A percentile compares a stretch with the other conserved stretches of the same genome.
These are phyloP conservation scores for Peromyscus californicus DNA, from an alignment of 2,113 vertebrate genomes.

Conservation along the genomic window DNA sequence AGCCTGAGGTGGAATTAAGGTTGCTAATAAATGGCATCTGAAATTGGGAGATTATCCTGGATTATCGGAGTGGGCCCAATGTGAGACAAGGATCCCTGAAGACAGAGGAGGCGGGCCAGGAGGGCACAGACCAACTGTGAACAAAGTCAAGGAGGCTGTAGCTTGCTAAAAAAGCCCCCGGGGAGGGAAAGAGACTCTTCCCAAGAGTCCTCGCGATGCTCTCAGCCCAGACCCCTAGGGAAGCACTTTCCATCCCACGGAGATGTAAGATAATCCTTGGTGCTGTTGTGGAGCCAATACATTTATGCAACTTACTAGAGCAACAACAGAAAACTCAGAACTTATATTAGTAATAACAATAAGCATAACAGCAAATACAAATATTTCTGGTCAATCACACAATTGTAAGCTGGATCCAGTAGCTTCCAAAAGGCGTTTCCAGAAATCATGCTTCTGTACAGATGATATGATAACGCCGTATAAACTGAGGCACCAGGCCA, in stretches of 20 bases:
- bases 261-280: background rate
- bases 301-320: background rate
- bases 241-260: background rate
- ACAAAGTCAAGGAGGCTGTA: background rate
- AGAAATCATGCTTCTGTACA: constrained; percentile 18
- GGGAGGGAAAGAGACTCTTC: background rate
- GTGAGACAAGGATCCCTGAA: background rate
- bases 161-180: background rate
- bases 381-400: constrained; percentile 36
- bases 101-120: background rate
- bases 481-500: constrained; percentile 40
- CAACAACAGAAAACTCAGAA: background rate
- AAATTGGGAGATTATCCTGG: background rate
- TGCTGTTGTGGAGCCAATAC: background rate
- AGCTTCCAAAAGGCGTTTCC: background rate
- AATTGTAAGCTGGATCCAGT: background rate
- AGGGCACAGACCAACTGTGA: background rate
- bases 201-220: background rate
- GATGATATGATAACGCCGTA: constrained; percentile 37
- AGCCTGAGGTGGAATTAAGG: constrained; percentile 16
- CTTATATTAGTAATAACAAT: background rate
- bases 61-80: background rate
- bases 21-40: constrained; percentile 36
- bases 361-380: constrained; percentile 26
- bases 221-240: background rate